Conservation (phyloP, 1,140 invertebrate genomes). For the Dysdera silvatica region DNA sequence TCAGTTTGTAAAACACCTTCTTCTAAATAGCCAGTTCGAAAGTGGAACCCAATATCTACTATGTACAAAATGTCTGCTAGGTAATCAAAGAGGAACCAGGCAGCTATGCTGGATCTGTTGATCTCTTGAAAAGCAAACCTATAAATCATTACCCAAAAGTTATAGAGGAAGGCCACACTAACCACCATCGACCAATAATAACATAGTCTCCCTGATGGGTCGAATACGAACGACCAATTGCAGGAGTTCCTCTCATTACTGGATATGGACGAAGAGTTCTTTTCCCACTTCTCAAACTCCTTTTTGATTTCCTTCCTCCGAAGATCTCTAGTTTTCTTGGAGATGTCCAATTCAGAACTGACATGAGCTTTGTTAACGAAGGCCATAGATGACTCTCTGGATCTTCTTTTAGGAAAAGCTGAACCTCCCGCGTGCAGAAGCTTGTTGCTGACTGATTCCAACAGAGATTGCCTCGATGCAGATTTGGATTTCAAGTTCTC, state of each 20-base stretch:
- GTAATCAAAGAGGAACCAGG: slow-evolving; percentile 97
- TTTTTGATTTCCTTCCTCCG: slow-evolving; percentile 54
- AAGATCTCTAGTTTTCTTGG: slow-evolving; percentile 28
- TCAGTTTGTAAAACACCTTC: slow-evolving; percentile 95
- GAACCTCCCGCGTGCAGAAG: slow-evolving; percentile 45
- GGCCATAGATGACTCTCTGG: slow-evolving; percentile 49
- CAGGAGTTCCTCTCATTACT: slow-evolving; percentile 44
- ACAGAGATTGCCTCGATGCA: slow-evolving; percentile 52
- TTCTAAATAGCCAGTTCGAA: slow-evolving; percentile 91
- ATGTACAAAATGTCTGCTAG: slow-evolving; percentile 92
- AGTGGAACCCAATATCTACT: slow-evolving; percentile 92
- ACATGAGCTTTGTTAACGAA: slow-evolving; percentile 41
- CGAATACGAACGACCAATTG: slow-evolving; percentile 70
- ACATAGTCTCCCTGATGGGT: slow-evolving; percentile 69
- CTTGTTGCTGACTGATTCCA: slow-evolving; percentile 59
- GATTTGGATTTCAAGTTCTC: slow-evolving; percentile 42
- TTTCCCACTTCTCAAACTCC: slow-evolving; percentile 52
- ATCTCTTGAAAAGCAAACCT: slow-evolving; percentile 91
- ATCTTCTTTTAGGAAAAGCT: slow-evolving; percentile 32
- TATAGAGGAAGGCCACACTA: slow-evolving; percentile 94
- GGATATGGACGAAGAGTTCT: slow-evolving; percentile 32
- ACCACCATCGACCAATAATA: slow-evolving; percentile 97
- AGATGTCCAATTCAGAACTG: slow-evolving; percentile 47
- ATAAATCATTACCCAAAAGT: slow-evolving; percentile 98
- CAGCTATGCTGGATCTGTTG: slow-evolving; percentile 62